Conservation (phyloP, 2,888 invertebrate genomes). For the Notodonta ziczac region DNA sequence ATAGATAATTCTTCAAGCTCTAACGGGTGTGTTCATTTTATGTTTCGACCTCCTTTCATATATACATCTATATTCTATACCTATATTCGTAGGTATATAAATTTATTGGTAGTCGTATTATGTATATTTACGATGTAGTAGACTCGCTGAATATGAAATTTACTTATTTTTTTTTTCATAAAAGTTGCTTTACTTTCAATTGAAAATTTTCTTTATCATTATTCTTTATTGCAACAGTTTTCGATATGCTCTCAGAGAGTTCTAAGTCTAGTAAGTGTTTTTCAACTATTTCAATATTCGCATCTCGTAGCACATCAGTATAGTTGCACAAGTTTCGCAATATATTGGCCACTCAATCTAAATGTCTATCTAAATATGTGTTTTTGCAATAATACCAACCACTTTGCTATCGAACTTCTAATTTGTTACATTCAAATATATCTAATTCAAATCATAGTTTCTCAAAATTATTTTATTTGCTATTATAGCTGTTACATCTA, state of each 20-base stretch:
- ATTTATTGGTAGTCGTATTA: too few species aligned
- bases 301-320: conserved; percentile 27
- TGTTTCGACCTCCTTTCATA: too few species aligned
- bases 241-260: neutral
- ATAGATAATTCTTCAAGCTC: too few species aligned
- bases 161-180: too few species aligned
- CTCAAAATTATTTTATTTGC: too few species aligned
- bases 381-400: conserved; percentile 1
- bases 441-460: neutral
- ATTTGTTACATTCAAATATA: neutral
- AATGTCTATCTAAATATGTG: conserved; percentile 19
- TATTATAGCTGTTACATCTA: too few species aligned
- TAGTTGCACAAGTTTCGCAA: conserved; percentile 30
- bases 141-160: too few species aligned
- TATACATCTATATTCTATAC: too few species aligned
- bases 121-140: too few species aligned
- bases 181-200: neutral
- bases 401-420: neutral
- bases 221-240: neutral
- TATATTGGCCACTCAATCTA: conserved; percentile 42
- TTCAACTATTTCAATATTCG: conserved; percentile 27
- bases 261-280: conserved; percentile 13
- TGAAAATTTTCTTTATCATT: neutral
- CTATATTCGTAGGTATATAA: too few species aligned
- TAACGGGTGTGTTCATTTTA: too few species aligned